A percentile compares a stretch with the other conserved stretches of the same genome.
Conservation (phyloP, 2,113 vertebrate species). For the Phoenicopterus ruber region DNA sequence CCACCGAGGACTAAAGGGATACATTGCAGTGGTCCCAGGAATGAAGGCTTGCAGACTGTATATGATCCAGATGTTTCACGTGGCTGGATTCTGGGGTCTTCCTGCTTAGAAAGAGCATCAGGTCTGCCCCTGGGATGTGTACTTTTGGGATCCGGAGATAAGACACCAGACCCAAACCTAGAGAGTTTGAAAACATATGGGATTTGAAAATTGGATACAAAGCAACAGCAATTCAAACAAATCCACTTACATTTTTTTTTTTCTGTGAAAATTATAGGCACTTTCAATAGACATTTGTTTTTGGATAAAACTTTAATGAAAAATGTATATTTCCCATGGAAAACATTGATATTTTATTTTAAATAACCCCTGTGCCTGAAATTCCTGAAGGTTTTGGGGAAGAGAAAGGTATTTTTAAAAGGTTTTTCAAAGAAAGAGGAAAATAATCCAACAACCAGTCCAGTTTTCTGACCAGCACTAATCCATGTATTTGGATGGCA, state of each 20-base stretch:
- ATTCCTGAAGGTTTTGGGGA: not conserved
- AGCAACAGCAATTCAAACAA: not conserved
- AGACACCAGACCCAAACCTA: not conserved
- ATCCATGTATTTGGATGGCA: not conserved
- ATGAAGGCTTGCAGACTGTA: not conserved
- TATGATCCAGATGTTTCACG: not conserved
- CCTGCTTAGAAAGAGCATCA: not conserved
- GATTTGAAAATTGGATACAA: not conserved
- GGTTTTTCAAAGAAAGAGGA: not conserved
- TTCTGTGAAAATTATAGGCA: not conserved
- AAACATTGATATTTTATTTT: not conserved
- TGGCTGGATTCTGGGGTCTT: not conserved
- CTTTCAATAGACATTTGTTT: not conserved
- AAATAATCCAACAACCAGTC: rapidly evolving
- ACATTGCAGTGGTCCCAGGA: not conserved
- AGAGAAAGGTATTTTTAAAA: not conserved
- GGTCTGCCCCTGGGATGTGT: not conserved
- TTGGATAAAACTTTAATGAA: not conserved
- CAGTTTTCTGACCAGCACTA: not conserved
- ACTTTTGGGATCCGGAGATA: not conserved
- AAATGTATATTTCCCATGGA: not conserved
- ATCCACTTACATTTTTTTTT: not conserved
- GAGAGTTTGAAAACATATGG: not conserved
- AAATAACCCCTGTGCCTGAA: not conserved
- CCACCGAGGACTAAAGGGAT: not conserved